phyloP scores from a whole-genome alignment of 1,140 invertebrate genomes.

The Neodiprion pinetum region DNA sequence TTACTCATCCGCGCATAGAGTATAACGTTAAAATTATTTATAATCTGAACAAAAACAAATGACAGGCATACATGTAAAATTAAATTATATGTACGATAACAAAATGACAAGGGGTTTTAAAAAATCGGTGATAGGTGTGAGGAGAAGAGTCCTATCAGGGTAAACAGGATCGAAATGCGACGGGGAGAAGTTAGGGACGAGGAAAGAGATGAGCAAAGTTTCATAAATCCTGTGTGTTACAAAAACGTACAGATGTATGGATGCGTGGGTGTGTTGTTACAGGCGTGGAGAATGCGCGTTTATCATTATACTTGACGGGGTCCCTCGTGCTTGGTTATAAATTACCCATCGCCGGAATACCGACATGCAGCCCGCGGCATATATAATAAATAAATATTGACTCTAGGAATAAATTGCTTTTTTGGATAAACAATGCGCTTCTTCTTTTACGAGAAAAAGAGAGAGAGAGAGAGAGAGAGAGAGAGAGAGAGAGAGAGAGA shows the following conservation, averaged over 20 bases:
- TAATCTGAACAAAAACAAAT: too few species aligned
- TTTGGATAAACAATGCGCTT: slow-evolving; percentile 5
- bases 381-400: not conserved
- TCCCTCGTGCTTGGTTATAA: not conserved
- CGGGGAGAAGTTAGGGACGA: too few species aligned
- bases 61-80: not conserved
- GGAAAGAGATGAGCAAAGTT: not conserved
- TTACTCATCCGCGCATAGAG: too few species aligned
- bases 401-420: slow-evolving; percentile 5
- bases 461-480: too few species aligned
- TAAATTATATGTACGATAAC: not conserved
- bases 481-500: not conserved
- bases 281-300: not conserved
- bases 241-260: too few species aligned
- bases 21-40: too few species aligned
- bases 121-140: too few species aligned
- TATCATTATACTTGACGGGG: not conserved
- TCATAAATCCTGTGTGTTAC: not conserved
- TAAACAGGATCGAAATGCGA: too few species aligned
- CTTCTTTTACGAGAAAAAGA: not conserved
- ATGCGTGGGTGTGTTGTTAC: not conserved
- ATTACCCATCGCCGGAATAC: not conserved
- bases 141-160: too few species aligned
- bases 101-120: not conserved
- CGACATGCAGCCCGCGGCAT: too few species aligned